Base-by-base conservation (phyloP, 2,113 vertebrate genomes). In the Cathartes aura region DNA sequence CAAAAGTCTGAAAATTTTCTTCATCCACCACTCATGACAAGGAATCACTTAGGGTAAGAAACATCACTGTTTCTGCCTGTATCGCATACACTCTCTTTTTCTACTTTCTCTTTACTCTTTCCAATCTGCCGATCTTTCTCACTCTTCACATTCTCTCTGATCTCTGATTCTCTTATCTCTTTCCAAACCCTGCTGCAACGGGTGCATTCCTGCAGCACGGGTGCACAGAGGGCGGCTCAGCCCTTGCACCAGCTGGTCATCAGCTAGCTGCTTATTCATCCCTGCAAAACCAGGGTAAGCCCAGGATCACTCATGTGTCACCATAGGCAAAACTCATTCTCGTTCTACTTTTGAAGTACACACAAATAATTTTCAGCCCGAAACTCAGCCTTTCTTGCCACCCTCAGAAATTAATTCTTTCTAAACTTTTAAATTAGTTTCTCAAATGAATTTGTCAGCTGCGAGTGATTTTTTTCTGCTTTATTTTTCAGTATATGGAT, bases 221-320 rank as follows among this genome's bases (percentile, higher is more conserved):
- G 18, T 32, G 55, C 43, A 12, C 2, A 9, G n/a, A n/a, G 67
- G 55, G 56, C 3, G 2, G 24, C 45, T 60, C 32, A 45, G 56
- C 45, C 24, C 5, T n/a, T 24, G 30, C 42, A 24, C 23, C 47
- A 50, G n/a, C 42, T 7, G 0, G 15, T 26, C 53, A 47, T n/a
- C 85, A 15, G 9, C 27, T 3, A 24, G 34, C 64, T 38, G n/a
- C 3, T 0, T 2, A 5, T 9, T 48, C 50, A 30, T 6, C 11
- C 40, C 72, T 42, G 67, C 32, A 58, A 60, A 63, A 45, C 27
- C 82, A 15, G 32, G 15, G 5, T 10, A 20, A 86, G 15, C 17
- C 19, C 72, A 56, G 87, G 8, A 45, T 26, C 48, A 15, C 32
- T 43, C 8, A 0, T 6, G 0, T 3, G 8, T 58, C 42, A 40